Base-by-base conservation (phyloP, 2,113 vertebrate species). In the Eptesicus fuscus region DNA sequence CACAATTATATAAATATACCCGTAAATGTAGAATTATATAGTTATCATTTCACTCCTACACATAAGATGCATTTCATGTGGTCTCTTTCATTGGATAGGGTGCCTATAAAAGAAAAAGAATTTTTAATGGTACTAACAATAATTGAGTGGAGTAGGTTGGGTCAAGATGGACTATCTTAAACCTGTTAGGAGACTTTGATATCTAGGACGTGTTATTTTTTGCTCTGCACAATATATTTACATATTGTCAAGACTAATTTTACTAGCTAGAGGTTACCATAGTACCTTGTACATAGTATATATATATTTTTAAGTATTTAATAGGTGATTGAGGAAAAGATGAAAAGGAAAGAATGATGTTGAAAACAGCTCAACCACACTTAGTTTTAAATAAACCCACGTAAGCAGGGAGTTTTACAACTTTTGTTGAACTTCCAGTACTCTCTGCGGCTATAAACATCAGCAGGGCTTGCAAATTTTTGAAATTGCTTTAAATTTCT, bases 401-500 rank as follows among this genome's bases (percentile, higher is more conserved):
- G 14, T 44, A 90, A 93, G 40, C 32, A 80, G 49, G 69, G 67
- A 89, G 20, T 67, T 73, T 69, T 30, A 30, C 30, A 44, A 40
- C 18, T 89, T 77, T 7, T 61, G 70, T 42, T 80, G 56, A 80
- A 70, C 70, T 61, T 47, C 35, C 59, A 42, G 17, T n/a, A 40
- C 42, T 94, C 73, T 56, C 67, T 28, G 28, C 61, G 30, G 59
- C 91, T 88, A 11, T 77, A 63, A 91, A 73, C 76, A 92, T 67
- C 30, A 88, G 51, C 47, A 73, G 42, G 67, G 40, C 78, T 90
- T 88, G 47, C 56, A 56, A 94, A 49, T 49, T 96, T 96, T 86
- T 79, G 56, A 91, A 94, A 87, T 63, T 80, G 17, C 85, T 88
- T 42, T 85, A 83, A 53, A 20, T 94, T 96, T 83, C 63, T 61